Evolutionary conservation across 2,797 vertebrate species (phyloP).

Genomic region (Sebastes paucispinis): DNA sequence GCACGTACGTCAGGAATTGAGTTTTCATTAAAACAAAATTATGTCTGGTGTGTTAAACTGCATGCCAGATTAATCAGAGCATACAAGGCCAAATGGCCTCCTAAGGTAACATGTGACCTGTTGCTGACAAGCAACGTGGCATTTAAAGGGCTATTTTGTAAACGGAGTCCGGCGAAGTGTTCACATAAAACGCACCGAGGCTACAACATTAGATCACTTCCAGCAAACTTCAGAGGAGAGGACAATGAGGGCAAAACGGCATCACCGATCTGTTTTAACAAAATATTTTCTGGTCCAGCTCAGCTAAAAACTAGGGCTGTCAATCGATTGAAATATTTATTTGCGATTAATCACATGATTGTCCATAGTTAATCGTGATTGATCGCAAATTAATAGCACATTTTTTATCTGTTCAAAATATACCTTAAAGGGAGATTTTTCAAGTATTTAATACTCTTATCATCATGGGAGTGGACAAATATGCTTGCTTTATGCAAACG

Average conservation of each 20-base stretch:
- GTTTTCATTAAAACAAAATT: background rate
- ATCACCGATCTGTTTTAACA: no score
- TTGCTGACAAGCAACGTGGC: background rate
- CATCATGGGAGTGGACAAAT: no score
- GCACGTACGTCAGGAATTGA: background rate
- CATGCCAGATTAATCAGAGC: background rate
- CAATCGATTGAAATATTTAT: no score
- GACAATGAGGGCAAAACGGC: background rate
- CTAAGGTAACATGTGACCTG: background rate
- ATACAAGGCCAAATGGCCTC: background rate
- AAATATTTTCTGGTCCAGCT: no score
- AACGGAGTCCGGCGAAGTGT: rapidly evolving
- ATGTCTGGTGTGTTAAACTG: background rate
- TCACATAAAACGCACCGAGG: background rate
- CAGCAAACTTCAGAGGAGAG: background rate
- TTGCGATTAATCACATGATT: no score
- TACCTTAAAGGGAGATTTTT: no score
- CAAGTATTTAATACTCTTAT: no score
- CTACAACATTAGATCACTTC: background rate
- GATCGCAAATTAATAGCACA: no score
- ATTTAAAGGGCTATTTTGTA: background rate
- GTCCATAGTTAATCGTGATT: no score
- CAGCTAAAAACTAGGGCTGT: no score
- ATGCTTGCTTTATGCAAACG: no score
- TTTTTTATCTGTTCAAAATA: no score